These are phyloP conservation scores for Sarcophaga variegata DNA, from an alignment of 2,888 invertebrate genomes.

Conservation along the genomic window DNA sequence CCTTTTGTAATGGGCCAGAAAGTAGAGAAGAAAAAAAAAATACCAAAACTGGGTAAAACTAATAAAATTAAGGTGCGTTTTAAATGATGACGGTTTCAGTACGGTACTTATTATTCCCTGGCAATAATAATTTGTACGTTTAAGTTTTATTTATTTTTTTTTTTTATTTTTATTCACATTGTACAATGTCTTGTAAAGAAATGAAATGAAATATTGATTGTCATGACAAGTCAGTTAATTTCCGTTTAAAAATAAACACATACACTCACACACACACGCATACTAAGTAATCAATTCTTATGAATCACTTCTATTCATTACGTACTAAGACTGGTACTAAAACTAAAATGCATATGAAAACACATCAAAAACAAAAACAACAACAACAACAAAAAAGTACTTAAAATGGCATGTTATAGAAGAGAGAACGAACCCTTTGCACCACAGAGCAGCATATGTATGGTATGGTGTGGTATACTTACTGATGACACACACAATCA, in stretches of 20 bases:
- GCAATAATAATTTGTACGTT: not conserved
- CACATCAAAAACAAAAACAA: conserved; percentile 4
- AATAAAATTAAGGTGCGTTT: conserved; percentile 21
- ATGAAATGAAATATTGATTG: conserved; percentile 50
- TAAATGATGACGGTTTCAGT: not conserved
- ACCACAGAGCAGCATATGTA: no score
- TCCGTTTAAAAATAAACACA: conserved; percentile 53
- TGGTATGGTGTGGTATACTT: not conserved
- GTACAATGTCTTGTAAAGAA: not conserved
- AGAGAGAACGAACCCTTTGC: not conserved
- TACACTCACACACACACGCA: not conserved
- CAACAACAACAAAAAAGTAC: not conserved
- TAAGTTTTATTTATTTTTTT: not conserved
- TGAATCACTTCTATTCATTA: conserved; percentile 38
- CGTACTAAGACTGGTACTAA: conserved; percentile 9
- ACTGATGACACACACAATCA: not conserved
- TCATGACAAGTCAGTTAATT: conserved; percentile 65
- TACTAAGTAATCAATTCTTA: conserved; percentile 48
- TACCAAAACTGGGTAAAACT: not conserved
- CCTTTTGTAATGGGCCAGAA: conserved; percentile 9
- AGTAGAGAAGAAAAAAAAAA: not conserved
- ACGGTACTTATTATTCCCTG: not conserved
- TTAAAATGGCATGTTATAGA: not conserved
- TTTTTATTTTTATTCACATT: not conserved
- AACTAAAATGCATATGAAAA: conserved; percentile 4